These are phyloP conservation scores for Cydia pomonella DNA, from an alignment of 1,140 invertebrate species.

Conservation along the genomic window DNA sequence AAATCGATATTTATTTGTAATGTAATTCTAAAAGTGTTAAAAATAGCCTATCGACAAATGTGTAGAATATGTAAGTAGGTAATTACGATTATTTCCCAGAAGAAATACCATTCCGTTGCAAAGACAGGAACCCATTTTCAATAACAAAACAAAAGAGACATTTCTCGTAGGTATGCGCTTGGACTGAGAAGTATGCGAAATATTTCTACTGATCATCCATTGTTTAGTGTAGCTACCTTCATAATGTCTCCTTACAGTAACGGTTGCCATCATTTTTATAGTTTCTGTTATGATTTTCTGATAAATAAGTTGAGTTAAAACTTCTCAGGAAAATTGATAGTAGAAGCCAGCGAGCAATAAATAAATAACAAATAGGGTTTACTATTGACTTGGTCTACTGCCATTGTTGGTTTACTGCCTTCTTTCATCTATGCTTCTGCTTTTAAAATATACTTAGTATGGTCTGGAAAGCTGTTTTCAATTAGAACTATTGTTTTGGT, in stretches of 20 bases:
- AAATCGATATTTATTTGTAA: too few relatives aligned
- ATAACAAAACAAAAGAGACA: conserved; percentile 15
- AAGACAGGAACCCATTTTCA: conserved; percentile 14
- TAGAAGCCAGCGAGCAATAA: neutral
- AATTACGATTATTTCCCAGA: conserved; percentile 11
- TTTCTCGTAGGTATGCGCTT: conserved; percentile 13
- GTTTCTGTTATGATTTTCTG: neutral
- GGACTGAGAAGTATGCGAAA: neutral
- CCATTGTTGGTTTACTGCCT: too few relatives aligned
- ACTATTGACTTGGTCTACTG: too few relatives aligned
- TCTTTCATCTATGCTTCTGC: too few relatives aligned
- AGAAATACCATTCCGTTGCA: neutral
- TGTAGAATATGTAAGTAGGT: neutral
- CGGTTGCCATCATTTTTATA: neutral
- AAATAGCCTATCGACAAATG: neutral
- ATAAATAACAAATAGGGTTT: too few relatives aligned
- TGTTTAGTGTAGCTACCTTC: neutral
- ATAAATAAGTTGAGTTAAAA: neutral
- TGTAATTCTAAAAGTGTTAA: neutral
- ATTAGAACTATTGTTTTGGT: too few relatives aligned
- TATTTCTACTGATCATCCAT: conserved; percentile 4
- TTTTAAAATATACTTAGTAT: too few relatives aligned
- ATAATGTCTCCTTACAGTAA: conserved; percentile 4
- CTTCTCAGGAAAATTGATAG: neutral
- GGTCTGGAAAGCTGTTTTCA: too few relatives aligned